A percentile compares a stretch with the other conserved stretches of the same genome.
Conservation (phyloP, 2,888 invertebrate genomes). For the Drosophila paranaensis region DNA sequence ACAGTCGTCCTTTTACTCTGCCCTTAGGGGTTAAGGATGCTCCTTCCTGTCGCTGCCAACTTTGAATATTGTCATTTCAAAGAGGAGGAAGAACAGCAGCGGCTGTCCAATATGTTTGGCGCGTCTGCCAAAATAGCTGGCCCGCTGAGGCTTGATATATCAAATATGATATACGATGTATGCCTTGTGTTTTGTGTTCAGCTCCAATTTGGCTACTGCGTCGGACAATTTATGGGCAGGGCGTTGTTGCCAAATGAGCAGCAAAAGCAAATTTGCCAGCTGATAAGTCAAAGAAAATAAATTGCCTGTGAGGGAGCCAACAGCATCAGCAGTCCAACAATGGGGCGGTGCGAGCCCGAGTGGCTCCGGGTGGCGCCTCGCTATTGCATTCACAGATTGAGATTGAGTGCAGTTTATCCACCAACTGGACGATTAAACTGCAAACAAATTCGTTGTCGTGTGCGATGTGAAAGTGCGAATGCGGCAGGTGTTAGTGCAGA, state of each 20-base stretch:
- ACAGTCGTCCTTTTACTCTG: background rate
- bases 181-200: slow-evolving; percentile 18
- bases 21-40: slow-evolving; percentile 6
- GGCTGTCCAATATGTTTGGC: slow-evolving; percentile 29
- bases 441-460: slow-evolving; percentile 58
- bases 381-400: slow-evolving; percentile 50
- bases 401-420: slow-evolving; percentile 68
- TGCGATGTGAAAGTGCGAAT: slow-evolving; percentile 71
- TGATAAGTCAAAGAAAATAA: slow-evolving; percentile 73
- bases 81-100: background rate
- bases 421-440: slow-evolving; percentile 66
- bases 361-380: slow-evolving; percentile 34
- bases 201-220: slow-evolving; percentile 58
- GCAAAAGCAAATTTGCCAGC: slow-evolving; percentile 52
- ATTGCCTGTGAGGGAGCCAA: slow-evolving; percentile 38
- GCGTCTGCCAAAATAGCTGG: slow-evolving; percentile 18
- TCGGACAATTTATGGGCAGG: slow-evolving; percentile 60
- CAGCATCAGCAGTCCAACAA: slow-evolving; percentile 7
- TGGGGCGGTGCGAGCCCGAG: slow-evolving; percentile 12
- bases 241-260: slow-evolving; percentile 61
- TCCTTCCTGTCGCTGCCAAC: slow-evolving; percentile 31
- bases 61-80: background rate
- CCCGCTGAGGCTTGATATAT: slow-evolving; percentile 8
- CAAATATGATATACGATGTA: slow-evolving; percentile 18
- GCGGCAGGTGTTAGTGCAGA: slow-evolving; percentile 48